Percentiles rank a stretch among this genome's conserved stretches.
phyloP scores from a whole-genome alignment of 2,888 invertebrate species.

The Parnassius glacialis region DNA sequence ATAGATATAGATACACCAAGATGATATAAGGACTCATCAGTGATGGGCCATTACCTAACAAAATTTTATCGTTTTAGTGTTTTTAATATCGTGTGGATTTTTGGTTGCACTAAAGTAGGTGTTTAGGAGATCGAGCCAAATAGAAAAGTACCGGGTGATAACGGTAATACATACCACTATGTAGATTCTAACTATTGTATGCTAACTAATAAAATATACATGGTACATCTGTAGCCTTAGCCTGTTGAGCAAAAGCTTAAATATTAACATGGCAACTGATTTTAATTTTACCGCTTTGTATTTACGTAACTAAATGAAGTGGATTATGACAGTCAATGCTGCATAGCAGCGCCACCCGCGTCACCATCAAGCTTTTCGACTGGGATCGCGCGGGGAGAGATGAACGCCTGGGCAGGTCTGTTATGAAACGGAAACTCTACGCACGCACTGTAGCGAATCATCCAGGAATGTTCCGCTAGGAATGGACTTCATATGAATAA shows the following conservation, averaged over 20 bases:
- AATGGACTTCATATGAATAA: neutral
- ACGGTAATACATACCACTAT: neutral
- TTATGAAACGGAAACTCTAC: slow-evolving; percentile 32
- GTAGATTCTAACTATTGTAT: slow-evolving; percentile 6
- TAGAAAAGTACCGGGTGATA: slow-evolving; percentile 2
- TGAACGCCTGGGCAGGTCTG: slow-evolving; percentile 95
- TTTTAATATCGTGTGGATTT: slow-evolving; percentile 42
- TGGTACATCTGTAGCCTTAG: too few species aligned
- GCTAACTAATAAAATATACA: slow-evolving; percentile 8
- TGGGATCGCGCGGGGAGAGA: slow-evolving; percentile 95
- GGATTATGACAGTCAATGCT: slow-evolving; percentile 74
- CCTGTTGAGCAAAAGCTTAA: slow-evolving; percentile 4
- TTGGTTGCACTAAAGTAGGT: slow-evolving; percentile 26
- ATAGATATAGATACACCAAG: slow-evolving; percentile 13
- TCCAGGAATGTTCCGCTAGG: slow-evolving; percentile 1
- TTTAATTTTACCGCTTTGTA: slow-evolving; percentile 3
- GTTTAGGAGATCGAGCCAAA: slow-evolving; percentile 4
- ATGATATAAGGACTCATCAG: slow-evolving; percentile 49
- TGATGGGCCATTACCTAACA: slow-evolving; percentile 36
- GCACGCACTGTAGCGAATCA: slow-evolving; percentile 25
- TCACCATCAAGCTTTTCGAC: slow-evolving; percentile 88
- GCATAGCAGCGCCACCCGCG: slow-evolving; percentile 53
- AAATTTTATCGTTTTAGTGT: slow-evolving; percentile 41
- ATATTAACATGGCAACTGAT: slow-evolving; percentile 18
- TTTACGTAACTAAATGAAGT: slow-evolving; percentile 40